phyloP scores from a whole-genome alignment of 1,140 invertebrate genomes.

The Cataglyphis hispanica region DNA sequence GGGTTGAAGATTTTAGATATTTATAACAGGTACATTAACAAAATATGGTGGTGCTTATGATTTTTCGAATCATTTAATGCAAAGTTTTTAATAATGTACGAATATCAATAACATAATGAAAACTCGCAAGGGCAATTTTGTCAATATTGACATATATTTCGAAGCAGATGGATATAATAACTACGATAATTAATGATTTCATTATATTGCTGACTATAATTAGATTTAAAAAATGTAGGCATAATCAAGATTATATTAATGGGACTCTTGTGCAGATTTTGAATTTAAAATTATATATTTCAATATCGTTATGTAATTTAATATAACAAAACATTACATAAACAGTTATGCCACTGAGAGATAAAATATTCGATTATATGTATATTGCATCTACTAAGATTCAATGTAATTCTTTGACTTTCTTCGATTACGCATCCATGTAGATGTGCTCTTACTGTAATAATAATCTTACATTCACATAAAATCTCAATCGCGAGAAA shows the following conservation, averaged over 20 bases:
- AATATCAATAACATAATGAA: background rate
- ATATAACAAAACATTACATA: background rate
- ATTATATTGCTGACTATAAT: no score
- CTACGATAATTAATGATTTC: no score
- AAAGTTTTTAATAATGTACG: background rate
- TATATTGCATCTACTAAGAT: background rate
- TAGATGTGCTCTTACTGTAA: background rate
- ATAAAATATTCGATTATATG: background rate
- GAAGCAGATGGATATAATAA: no score
- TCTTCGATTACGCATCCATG: constrained; percentile 22
- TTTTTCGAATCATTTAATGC: background rate
- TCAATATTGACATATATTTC: background rate
- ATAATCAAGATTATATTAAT: background rate
- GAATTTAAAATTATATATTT: background rate
- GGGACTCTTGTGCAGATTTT: background rate
- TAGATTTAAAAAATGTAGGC: no score
- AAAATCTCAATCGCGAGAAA: constrained; percentile 42
- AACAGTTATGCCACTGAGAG: background rate
- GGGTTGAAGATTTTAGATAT: no score
- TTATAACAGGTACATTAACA: no score
- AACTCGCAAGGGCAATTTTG: background rate
- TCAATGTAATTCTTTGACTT: background rate
- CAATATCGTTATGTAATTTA: background rate
- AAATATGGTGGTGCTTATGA: no score
- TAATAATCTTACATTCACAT: background rate